Percentiles rank a stretch among this genome's conserved stretches.
Evolutionary conservation across 2,888 invertebrate genomes (phyloP).

Genomic region (Ophion slaviceki): DNA sequence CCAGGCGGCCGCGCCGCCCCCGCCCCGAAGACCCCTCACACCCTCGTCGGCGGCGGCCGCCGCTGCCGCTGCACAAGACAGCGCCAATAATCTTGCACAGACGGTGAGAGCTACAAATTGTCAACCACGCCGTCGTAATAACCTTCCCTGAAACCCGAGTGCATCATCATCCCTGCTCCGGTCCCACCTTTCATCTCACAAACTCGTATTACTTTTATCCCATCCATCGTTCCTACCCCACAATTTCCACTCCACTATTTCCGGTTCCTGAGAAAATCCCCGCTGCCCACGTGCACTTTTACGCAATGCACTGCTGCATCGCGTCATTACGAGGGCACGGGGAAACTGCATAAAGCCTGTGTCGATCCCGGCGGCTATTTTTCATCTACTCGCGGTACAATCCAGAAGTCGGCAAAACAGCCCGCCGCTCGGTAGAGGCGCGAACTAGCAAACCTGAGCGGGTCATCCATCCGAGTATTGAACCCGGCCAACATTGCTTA

Average conservation of each 20-base stretch:
- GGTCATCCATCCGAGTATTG: too few species aligned
- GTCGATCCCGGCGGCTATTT: background rate
- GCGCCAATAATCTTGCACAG: constrained; percentile 83
- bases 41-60: constrained; percentile 89
- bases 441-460: too few species aligned
- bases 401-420: too few species aligned
- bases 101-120: constrained; percentile 76
- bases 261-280: background rate
- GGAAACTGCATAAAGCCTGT: background rate
- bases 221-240: background rate
- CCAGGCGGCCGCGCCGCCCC: constrained; percentile 85
- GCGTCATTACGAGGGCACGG: background rate
- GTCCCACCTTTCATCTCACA: background rate
- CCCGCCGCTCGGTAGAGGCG: too few species aligned
- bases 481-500: too few species aligned
- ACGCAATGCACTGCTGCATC: background rate
- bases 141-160: background rate
- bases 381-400: background rate
- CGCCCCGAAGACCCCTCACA: constrained; percentile 89
- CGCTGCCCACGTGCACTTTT: background rate
- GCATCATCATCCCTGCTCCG: background rate
- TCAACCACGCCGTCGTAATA: background rate
- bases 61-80: constrained; percentile 86
- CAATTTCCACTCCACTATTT: background rate
- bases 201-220: background rate